Conservation (phyloP, 1,140 invertebrate genomes). For the Acromyrmex heyeri region DNA sequence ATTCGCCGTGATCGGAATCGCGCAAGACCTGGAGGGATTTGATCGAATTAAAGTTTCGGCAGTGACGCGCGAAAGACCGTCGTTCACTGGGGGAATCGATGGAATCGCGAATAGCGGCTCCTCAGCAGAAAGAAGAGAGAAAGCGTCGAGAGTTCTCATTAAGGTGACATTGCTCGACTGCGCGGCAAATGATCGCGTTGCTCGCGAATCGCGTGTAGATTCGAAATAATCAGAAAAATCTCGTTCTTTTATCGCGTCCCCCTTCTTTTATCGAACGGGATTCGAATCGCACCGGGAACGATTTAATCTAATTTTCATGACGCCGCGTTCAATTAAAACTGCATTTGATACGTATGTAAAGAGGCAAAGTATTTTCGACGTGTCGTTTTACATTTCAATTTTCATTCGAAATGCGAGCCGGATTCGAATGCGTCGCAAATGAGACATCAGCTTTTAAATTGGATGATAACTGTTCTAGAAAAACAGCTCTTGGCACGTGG, state of each 20-base stretch:
- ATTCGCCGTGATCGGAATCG: conserved; percentile 48
- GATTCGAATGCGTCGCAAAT: not conserved
- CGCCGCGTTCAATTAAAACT: conserved; percentile 28
- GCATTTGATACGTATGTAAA: conserved; percentile 12
- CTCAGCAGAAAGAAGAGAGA: not conserved
- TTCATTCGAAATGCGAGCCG: conserved; percentile 10
- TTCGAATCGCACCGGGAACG: not conserved
- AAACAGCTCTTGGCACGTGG: not conserved
- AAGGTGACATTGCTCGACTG: conserved; percentile 3
- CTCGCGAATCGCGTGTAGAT: not conserved
- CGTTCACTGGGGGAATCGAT: not conserved
- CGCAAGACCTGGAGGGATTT: conserved; percentile 1
- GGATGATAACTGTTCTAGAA: not conserved
- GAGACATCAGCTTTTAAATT: conserved; percentile 6
- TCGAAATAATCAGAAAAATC: conserved; percentile 38
- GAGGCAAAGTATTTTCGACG: conserved; percentile 7
- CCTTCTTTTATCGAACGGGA: not conserved
- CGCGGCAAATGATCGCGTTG: conserved; percentile 1
- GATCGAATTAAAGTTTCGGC: conserved; percentile 55
- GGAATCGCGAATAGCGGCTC: not conserved
- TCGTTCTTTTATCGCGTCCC: not conserved
- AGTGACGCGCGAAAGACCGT: conserved; percentile 11
- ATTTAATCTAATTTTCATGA: conserved; percentile 53
- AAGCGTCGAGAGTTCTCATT: conserved; percentile 40
- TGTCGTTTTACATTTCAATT: conserved; percentile 44